phyloP scores from a whole-genome alignment of 2,888 invertebrate genomes.

The Azorinus chamasolen region DNA sequence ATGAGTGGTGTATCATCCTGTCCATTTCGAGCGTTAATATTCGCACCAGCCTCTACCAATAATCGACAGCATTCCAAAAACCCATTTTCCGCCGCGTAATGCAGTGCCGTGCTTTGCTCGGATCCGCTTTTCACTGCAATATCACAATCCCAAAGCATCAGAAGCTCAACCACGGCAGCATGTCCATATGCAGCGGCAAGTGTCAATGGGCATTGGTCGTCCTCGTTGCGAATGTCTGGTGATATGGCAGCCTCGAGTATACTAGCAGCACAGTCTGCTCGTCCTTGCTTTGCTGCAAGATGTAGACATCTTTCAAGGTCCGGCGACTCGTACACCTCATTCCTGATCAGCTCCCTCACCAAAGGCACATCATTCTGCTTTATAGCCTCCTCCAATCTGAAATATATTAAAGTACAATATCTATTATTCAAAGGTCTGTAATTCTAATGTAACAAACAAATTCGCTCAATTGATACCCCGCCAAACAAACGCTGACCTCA shows the following conservation, averaged over 20 bases:
- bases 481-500: no score
- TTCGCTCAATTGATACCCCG: no score
- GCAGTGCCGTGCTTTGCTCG: constrained; percentile 77
- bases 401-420: no score
- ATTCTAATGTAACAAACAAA: no score
- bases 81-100: constrained; percentile 79
- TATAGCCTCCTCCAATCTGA: constrained; percentile 9
- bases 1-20: constrained; percentile 82
- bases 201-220: constrained; percentile 73
- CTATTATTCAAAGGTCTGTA: no score
- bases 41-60: constrained; percentile 75
- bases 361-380: constrained; percentile 12
- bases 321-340: neutral
- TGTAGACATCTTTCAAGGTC: constrained; percentile 68
- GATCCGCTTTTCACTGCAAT: constrained; percentile 69
- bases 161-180: constrained; percentile 71
- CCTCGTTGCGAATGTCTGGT: constrained; percentile 64
- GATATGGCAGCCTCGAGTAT: constrained; percentile 74
- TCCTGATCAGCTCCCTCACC: constrained; percentile 10
- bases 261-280: constrained; percentile 69
- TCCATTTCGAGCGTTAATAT: constrained; percentile 76
- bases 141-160: constrained; percentile 78
- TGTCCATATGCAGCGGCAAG: constrained; percentile 74
- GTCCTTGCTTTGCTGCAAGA: constrained; percentile 64
- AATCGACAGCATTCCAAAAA: constrained; percentile 74